Conservation (phyloP, 2,888 invertebrate genomes). For the Agrotis ipsilon region DNA sequence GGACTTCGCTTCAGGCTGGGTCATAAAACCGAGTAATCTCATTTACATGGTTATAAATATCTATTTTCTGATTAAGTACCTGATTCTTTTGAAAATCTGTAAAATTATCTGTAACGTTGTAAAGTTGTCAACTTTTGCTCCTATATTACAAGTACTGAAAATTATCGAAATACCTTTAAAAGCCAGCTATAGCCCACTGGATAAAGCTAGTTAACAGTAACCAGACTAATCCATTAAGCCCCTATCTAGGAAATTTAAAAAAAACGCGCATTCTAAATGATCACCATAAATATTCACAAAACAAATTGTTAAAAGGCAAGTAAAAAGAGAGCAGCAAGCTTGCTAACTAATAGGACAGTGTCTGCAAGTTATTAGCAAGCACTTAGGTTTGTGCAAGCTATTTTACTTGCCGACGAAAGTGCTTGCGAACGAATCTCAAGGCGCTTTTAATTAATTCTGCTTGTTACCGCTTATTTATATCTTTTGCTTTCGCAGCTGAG, state of each 20-base stretch:
- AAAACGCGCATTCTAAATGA: not conserved
- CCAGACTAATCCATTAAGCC: too few species aligned
- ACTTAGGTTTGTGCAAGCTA: constrained; percentile 20
- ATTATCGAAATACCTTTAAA: too few species aligned
- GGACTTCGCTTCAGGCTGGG: not conserved
- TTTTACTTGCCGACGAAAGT: constrained; percentile 36
- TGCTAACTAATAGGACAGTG: constrained; percentile 41
- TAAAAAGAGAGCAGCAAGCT: constrained; percentile 30
- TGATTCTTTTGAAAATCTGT: too few species aligned
- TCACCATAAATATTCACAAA: constrained; percentile 36
- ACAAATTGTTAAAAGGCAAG: constrained; percentile 39
- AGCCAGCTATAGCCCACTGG: too few species aligned
- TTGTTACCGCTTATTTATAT: constrained; percentile 20
- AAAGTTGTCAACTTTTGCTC: too few species aligned
- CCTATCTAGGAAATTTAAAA: not conserved
- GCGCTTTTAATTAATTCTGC: constrained; percentile 22
- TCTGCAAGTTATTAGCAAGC: constrained; percentile 48
- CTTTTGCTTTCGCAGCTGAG: constrained; percentile 24
- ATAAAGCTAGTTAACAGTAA: too few species aligned
- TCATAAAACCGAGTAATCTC: too few species aligned
- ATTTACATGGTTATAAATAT: too few species aligned
- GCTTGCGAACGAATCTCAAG: constrained; percentile 27
- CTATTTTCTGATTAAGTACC: too few species aligned
- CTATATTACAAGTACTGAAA: too few species aligned
- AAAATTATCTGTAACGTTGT: too few species aligned